Percentiles rank a stretch among this genome's conserved stretches.
These are phyloP conservation scores for Oryctolagus cuniculus DNA, from an alignment of 2,113 vertebrate species.

Conservation along the genomic window mOryCun1.1 NC_091436.1:92352501-92353000, in stretches of 20 bases:
- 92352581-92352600: no score
- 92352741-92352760: conserved; percentile 7
- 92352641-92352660: no score
- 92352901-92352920: neutral
- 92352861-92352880: neutral
- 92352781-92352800: neutral
- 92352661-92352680: conserved; percentile 10
- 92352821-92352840: neutral
- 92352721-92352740: neutral
- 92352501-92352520: no score
- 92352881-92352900: neutral
- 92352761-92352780: conserved; percentile 38
- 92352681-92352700: conserved; percentile 29
- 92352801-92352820: neutral
- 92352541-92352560: no score
- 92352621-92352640: neutral
- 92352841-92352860: neutral
- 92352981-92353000: neutral
- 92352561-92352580: no score
- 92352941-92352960: no score
- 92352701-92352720: neutral
- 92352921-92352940: neutral
- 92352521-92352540: no score
- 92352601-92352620: no score
- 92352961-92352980: no score